phyloP scores from a whole-genome alignment of 1,140 invertebrate genomes.

The Elysia chlorotica region DNA sequence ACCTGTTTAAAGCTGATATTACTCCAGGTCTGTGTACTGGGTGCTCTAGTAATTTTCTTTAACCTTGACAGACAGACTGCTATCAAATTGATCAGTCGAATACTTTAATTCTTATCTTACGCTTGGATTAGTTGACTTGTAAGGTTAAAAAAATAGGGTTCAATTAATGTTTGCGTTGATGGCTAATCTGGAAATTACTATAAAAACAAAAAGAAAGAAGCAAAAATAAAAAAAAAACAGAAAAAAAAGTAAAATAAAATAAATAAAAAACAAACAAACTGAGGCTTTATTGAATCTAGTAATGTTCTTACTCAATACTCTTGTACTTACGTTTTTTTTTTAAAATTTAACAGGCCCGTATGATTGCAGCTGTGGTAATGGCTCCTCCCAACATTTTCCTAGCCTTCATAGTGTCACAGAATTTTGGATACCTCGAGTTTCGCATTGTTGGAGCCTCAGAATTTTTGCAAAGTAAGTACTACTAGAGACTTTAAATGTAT shows the following conservation, averaged over 20 bases:
- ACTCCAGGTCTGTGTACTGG: no score
- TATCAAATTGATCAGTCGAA: not conserved
- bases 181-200: not conserved
- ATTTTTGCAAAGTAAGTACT: constrained; percentile 43
- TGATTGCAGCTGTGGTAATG: constrained; percentile 40
- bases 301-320: no score
- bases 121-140: no score
- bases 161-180: not conserved
- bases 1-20: no score
- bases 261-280: no score
- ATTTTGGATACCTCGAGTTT: constrained; percentile 54
- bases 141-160: no score
- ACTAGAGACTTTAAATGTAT: no score
- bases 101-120: not conserved
- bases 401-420: constrained; percentile 38
- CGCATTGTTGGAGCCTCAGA: constrained; percentile 52
- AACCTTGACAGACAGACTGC: not conserved
- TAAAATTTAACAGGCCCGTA: constrained; percentile 42
- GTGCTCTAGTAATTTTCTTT: not conserved
- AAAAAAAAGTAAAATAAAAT: not conserved
- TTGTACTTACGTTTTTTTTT: no score
- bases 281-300: no score
- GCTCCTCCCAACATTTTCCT: constrained; percentile 47
- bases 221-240: not conserved
- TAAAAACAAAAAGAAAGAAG: not conserved